Evolutionary conservation across 2,888 invertebrate genomes (phyloP).

Genomic region (Ectemnius continuus): DNA sequence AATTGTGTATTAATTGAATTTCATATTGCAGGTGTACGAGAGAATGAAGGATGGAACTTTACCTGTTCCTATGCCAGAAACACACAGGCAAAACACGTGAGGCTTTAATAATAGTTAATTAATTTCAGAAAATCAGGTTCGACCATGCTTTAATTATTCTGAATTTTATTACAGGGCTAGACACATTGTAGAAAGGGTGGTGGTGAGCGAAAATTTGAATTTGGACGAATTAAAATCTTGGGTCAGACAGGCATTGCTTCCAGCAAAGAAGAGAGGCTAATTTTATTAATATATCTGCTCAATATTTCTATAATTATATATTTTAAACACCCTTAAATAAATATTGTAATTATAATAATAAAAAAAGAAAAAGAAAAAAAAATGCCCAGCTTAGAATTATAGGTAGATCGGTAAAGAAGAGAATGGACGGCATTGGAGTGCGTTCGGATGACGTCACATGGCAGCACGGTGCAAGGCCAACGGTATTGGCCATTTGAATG

Average conservation of each 20-base stretch:
- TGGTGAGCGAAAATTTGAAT: slow-evolving; percentile 26
- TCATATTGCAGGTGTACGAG: slow-evolving; percentile 56
- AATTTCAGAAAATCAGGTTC: no score
- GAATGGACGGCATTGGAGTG: no score
- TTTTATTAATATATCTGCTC: no score
- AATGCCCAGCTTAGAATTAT: no score
- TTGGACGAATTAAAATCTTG: slow-evolving; percentile 52
- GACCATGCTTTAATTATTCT: background rate
- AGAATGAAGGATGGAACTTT: slow-evolving; percentile 46
- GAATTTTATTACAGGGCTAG: slow-evolving; percentile 27
- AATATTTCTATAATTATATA: no score
- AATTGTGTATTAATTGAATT: no score
- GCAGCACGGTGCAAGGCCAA: slow-evolving; percentile 1
- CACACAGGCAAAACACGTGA: slow-evolving; percentile 22
- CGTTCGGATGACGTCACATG: background rate
- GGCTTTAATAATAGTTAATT: background rate
- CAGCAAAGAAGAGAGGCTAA: background rate
- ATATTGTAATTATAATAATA: no score
- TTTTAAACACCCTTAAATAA: no score
- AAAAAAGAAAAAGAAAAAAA: no score
- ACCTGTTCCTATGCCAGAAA: slow-evolving; percentile 43
- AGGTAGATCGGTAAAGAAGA: no score
- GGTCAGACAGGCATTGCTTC: slow-evolving; percentile 38
- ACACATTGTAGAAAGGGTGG: slow-evolving; percentile 44
- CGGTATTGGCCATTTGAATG: background rate